Conservation (phyloP, 2,888 invertebrate species). For the Leuctra nigra region DNA sequence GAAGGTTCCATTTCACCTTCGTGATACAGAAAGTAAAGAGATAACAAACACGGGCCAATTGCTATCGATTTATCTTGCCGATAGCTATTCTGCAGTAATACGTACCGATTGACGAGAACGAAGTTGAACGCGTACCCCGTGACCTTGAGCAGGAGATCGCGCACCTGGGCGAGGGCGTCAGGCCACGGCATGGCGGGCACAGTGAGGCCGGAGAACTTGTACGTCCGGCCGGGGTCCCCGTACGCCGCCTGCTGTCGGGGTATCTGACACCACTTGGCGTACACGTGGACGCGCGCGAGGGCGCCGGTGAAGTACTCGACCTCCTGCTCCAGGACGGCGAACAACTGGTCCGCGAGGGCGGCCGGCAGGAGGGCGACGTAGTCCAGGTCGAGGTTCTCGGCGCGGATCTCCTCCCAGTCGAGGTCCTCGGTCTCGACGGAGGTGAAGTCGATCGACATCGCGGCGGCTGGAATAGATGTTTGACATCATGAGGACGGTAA, state of each 20-base stretch:
- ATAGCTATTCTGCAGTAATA: too few relatives aligned
- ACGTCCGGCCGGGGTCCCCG: conserved; percentile 57
- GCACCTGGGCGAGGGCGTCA: conserved; percentile 44
- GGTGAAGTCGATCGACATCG: too few relatives aligned
- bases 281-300: conserved; percentile 54
- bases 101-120: conserved; percentile 59
- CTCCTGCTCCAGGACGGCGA: conserved; percentile 47
- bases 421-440: conserved; percentile 18
- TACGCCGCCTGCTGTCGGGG: conserved; percentile 64
- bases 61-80: too few relatives aligned
- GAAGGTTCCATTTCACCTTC: too few relatives aligned
- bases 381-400: conserved; percentile 51
- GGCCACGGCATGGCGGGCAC: conserved; percentile 60
- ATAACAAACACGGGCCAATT: too few relatives aligned
- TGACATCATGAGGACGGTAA: conserved; percentile 47
- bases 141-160: conserved; percentile 45
- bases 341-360: conserved; percentile 43
- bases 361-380: conserved; percentile 46
- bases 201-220: conserved; percentile 57
- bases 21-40: too few relatives aligned
- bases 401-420: conserved; percentile 39
- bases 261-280: conserved; percentile 58
- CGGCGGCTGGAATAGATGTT: conserved; percentile 58
- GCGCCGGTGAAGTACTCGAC: conserved; percentile 58
- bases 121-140: conserved; percentile 58